Evolutionary conservation across 1,140 invertebrate species (phyloP), one percentile per base, ranked within the genome.

Genomic region (Drosophila lacertosa): DNA sequence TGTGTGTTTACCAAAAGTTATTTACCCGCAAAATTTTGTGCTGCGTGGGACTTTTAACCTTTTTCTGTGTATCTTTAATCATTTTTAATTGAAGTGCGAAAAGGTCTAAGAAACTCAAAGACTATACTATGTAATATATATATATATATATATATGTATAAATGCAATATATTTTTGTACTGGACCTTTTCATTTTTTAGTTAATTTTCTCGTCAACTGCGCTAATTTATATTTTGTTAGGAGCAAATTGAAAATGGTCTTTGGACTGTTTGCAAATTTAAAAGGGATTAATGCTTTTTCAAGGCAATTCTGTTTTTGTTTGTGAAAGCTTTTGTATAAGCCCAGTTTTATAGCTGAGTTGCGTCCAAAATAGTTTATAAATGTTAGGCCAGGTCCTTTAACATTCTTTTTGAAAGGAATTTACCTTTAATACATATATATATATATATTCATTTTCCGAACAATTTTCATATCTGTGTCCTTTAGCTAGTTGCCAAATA

Each of bases 71-170:
- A 77, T 81, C 77, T 86, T 84, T 77, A 86, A 84, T 84, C 73
- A 84, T 77, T 86, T 77, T 86, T 84, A 86, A 86, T 86, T 86
- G 77, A 86, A 84, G 73, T 66, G 64, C 48, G 66, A 80, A 84
- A 80, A 68, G 81, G 47, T 57, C 45, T 44, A 20, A 2, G 20
- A 44, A 58, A 4, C 48, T 18, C 20, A 22, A 22, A 53, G 24
- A 48, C 16, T 39, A 4, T 39, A n/a, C 3, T 32, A 48, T 37
- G n/a, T n/a, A n/a, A n/a, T n/a, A n/a, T n/a, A n/a, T n/a, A n/a
- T n/a, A n/a, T n/a, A n/a, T n/a, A n/a, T n/a, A 42, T 44, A 0
- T 6, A 44, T 58, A n/a, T n/a, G 20, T 29, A 26, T 5, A 9
- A 7, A 29, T 29, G 26, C 24, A 45, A 10, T 15, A 29, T 7